Percentiles rank a stretch among this genome's conserved stretches.
These are phyloP conservation scores for Helostoma temminkii DNA, from an alignment of 2,797 vertebrate species.

Conservation along the genomic window DNA sequence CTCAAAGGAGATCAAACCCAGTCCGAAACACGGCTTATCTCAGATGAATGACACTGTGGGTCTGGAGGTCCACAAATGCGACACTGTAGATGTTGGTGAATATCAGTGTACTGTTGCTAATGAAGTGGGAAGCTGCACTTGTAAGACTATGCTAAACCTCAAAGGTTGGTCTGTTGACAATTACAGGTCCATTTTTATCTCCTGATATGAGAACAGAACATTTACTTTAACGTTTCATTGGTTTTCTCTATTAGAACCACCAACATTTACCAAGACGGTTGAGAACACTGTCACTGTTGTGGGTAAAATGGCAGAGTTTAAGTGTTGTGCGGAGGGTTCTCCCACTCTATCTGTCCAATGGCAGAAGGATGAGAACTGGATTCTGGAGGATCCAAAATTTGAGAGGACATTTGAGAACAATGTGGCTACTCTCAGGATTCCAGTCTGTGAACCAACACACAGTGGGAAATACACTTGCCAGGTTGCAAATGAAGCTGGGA, in stretches of 20 bases:
- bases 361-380: slow-evolving; percentile 95
- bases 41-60: slow-evolving; percentile 84
- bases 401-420: slow-evolving; percentile 89
- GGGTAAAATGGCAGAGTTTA: slow-evolving; percentile 89
- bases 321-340: slow-evolving; percentile 88
- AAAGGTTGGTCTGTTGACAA: slow-evolving; percentile 90
- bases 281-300: slow-evolving; percentile 89
- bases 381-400: slow-evolving; percentile 90
- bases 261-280: slow-evolving; percentile 90
- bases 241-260: slow-evolving; percentile 87
- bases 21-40: slow-evolving; percentile 90
- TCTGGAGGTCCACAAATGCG: slow-evolving; percentile 91
- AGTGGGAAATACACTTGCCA: slow-evolving; percentile 95
- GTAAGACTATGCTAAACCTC: slow-evolving; percentile 87
- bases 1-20: slow-evolving; percentile 91
- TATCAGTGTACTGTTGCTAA: slow-evolving; percentile 94
- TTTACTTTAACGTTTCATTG: slow-evolving; percentile 28
- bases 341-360: slow-evolving; percentile 91
- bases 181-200: slow-evolving; percentile 19
- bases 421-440: slow-evolving; percentile 88
- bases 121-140: slow-evolving; percentile 93
- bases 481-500: slow-evolving; percentile 93
- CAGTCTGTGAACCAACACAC: slow-evolving; percentile 86
- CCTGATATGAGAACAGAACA: not conserved
- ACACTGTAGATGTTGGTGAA: slow-evolving; percentile 90